Evolutionary conservation across 2,797 vertebrate species (phyloP), one percentile per base, ranked within the genome.

Genomic region (Microchirus variegatus): DNA sequence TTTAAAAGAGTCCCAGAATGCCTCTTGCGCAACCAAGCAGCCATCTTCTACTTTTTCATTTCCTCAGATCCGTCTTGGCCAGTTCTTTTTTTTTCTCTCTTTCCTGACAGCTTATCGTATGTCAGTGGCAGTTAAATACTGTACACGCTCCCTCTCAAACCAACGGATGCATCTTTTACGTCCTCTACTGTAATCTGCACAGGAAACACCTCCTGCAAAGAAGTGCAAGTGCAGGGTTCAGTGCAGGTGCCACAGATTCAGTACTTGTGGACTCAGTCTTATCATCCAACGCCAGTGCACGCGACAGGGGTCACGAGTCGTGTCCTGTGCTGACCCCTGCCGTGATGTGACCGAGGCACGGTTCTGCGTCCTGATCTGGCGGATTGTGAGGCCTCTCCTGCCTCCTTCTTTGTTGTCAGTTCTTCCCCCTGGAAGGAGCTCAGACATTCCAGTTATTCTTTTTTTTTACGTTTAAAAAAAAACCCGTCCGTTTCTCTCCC

Each of bases 401-500:
- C 73, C 70, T 79, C 73, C 70, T 79, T 56, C 61, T 70, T 63
- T 61, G 53, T 64, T 12, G 26, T 69, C 42, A 46, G 63, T 56
- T 56, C 68, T 77, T 77, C 70, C 73, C 73, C 71, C 70, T 56
- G 7, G 70, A 54, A 80, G 67, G 71, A 76, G 78, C 73, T 76
- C 84, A 77, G 56, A 77, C 77, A 60, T 89, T 91, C 91, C 87
- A 91, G 91, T 90, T 90, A 70, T 57, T 41, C 11, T 12, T 11
- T 41, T 13, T 11, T 64, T n/a, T n/a, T n/a, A n/a, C n/a, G n/a
- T n/a, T n/a, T n/a, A n/a, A n/a, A n/a, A n/a, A n/a, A n/a, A n/a
- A n/a, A n/a, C n/a, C 9, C 17, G 65, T 75, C 81, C 61, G n/a
- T 55, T 48, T 60, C 37, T 36, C 17, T n/a, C 8, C 17, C 35